A percentile compares a stretch with the other conserved stretches of the same genome.
Conservation (phyloP, 2,113 vertebrate genomes). For the Silurus asotus region DNA sequence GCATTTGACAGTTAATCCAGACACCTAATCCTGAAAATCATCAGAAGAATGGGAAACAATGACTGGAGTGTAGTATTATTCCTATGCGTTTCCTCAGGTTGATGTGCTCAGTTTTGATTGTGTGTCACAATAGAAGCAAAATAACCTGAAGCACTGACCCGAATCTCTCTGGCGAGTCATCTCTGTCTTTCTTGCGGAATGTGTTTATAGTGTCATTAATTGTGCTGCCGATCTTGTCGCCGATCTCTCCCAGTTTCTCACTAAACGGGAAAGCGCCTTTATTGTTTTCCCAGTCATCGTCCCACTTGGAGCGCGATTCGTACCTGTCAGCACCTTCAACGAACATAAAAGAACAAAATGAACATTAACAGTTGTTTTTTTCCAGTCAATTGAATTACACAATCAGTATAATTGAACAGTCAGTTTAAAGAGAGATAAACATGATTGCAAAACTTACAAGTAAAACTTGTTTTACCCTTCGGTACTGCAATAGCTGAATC, state of each 20-base stretch:
- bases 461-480: conserved; percentile 11
- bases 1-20: background rate
- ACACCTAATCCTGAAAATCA: no score
- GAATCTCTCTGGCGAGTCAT: conserved; percentile 93
- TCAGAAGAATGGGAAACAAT: no score
- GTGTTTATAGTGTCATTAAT: conserved; percentile 96
- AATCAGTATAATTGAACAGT: background rate
- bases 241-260: conserved; percentile 93
- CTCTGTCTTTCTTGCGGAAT: conserved; percentile 92
- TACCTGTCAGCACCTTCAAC: conserved; percentile 79
- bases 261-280: conserved; percentile 92
- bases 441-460: background rate
- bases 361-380: conserved; percentile 19
- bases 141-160: conserved; percentile 72
- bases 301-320: conserved; percentile 87
- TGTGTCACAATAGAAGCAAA: background rate
- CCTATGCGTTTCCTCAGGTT: background rate
- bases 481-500: background rate
- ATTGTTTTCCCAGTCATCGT: conserved; percentile 93
- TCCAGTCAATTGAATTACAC: no score
- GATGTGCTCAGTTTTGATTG: background rate
- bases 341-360: conserved; percentile 29
- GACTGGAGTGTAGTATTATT: background rate
- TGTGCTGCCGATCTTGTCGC: conserved; percentile 96
- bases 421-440: background rate